Evolutionary conservation across 2,113 vertebrate species (phyloP).

Genomic region (Caranx melampygus): DNA sequence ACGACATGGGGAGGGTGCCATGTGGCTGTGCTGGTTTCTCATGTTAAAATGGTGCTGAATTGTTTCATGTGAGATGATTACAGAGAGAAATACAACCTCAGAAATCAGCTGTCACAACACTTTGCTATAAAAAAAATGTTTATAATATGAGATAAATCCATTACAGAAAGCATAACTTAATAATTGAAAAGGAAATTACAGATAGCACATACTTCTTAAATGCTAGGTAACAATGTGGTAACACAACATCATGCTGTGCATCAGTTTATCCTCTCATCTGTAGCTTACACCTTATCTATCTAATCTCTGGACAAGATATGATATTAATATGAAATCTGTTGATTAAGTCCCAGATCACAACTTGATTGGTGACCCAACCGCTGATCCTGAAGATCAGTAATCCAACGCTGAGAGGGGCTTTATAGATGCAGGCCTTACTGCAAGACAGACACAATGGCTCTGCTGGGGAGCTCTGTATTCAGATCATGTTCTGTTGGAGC

Average conservation of each 20-base stretch:
- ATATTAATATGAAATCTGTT: conserved; percentile 15
- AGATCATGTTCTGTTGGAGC: conserved; percentile 60
- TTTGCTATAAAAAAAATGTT: background rate
- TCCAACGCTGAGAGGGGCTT: conserved; percentile 37
- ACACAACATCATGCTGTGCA: background rate
- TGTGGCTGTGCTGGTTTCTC: background rate
- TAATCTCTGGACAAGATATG: too few species aligned
- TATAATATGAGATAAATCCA: background rate
- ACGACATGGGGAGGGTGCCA: background rate
- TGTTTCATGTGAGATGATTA: background rate
- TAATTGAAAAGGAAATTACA: background rate
- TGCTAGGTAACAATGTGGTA: background rate
- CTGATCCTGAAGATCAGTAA: conserved; percentile 53
- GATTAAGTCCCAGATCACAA: conserved; percentile 41
- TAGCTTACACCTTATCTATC: too few species aligned
- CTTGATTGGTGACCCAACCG: conserved; percentile 24
- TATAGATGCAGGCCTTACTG: conserved; percentile 26
- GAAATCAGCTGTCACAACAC: background rate
- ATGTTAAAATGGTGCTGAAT: background rate
- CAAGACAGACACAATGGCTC: conserved; percentile 50
- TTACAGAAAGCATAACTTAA: background rate
- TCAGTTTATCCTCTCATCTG: too few species aligned
- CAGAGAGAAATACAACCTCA: background rate
- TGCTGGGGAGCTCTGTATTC: conserved; percentile 52
- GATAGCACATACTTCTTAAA: background rate